These are phyloP conservation scores for Habroteleia sp. DNA, from an alignment of 2,888 invertebrate genomes.

Conservation along the genomic window DNA sequence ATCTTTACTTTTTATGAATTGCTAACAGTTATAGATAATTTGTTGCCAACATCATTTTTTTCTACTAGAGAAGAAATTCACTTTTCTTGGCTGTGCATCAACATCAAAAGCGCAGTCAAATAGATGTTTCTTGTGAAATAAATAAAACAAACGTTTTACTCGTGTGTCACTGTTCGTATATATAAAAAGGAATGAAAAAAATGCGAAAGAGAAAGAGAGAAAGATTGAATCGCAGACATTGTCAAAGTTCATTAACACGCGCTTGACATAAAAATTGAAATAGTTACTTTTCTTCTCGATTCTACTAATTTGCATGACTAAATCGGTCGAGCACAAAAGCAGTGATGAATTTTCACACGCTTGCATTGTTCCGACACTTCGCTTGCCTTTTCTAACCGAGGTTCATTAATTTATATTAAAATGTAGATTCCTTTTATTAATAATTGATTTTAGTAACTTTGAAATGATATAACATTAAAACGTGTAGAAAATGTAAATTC, in stretches of 20 bases:
- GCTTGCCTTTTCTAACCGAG: conserved; percentile 15
- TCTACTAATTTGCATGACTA: conserved; percentile 50
- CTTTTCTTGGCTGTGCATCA: too few species aligned
- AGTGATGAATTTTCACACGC: conserved; percentile 42
- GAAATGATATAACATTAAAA: too few species aligned
- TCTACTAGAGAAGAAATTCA: too few species aligned
- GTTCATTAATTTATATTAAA: conserved; percentile 57
- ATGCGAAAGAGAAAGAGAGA: too few species aligned
- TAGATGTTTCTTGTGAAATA: conserved; percentile 1
- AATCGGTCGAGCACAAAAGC: conserved; percentile 41
- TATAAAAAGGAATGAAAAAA: too few species aligned
- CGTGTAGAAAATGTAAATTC: too few species aligned
- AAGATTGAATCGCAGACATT: background rate
- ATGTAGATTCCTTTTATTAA: conserved; percentile 37
- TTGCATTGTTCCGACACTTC: conserved; percentile 33
- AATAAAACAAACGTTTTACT: conserved; percentile 22
- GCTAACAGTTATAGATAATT: too few species aligned
- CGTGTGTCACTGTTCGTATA: too few species aligned
- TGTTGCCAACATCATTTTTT: too few species aligned
- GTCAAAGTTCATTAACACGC: conserved; percentile 43
- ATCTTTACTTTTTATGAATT: too few species aligned
- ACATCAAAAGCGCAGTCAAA: too few species aligned
- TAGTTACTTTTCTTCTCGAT: conserved; percentile 34
- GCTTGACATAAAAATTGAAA: conserved; percentile 31
- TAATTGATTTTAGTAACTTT: conserved; percentile 17